Conservation (phyloP, 2,113 vertebrate species). For the Lucifuga dentata region DNA sequence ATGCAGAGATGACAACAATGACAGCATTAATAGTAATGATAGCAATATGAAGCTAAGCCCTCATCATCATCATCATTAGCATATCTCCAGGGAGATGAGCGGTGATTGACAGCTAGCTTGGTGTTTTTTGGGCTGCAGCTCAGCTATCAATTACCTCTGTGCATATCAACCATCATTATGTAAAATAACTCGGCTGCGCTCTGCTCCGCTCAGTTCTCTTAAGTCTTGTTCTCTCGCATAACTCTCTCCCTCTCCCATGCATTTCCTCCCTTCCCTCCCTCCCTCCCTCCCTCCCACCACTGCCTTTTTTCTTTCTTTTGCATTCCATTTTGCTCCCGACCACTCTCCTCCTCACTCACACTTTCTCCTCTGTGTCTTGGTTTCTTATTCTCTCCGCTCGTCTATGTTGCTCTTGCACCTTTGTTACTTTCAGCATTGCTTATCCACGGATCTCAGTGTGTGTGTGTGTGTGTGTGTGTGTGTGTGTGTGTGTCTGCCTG, state of each 20-base stretch:
- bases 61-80: conserved; percentile 80
- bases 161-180: conserved; percentile 82
- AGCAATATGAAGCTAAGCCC: conserved; percentile 76
- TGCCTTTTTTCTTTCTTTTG: conserved; percentile 64
- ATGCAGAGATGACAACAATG: conserved; percentile 80
- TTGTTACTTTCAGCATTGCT: conserved; percentile 25
- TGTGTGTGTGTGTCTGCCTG: conserved; percentile 22
- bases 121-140: conserved; percentile 74
- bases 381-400: conserved; percentile 39
- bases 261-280: conserved; percentile 27
- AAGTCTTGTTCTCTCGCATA: conserved; percentile 74
- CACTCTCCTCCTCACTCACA: conserved; percentile 12
- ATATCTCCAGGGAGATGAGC: conserved; percentile 77
- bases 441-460: conserved; percentile 15
- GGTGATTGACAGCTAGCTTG: conserved; percentile 78
- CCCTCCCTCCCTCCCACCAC: conserved; percentile 10
- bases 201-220: conserved; percentile 73
- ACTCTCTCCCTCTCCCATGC: conserved; percentile 59
- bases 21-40: conserved; percentile 83
- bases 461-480: conserved; percentile 23
- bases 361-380: conserved; percentile 42
- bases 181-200: conserved; percentile 77
- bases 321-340: conserved; percentile 51
- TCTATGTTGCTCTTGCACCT: conserved; percentile 6
- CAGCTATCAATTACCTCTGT: conserved; percentile 81